These are phyloP conservation scores for Aix galericulata DNA, from an alignment of 2,113 vertebrate genomes.

Conservation along the genomic window DNA sequence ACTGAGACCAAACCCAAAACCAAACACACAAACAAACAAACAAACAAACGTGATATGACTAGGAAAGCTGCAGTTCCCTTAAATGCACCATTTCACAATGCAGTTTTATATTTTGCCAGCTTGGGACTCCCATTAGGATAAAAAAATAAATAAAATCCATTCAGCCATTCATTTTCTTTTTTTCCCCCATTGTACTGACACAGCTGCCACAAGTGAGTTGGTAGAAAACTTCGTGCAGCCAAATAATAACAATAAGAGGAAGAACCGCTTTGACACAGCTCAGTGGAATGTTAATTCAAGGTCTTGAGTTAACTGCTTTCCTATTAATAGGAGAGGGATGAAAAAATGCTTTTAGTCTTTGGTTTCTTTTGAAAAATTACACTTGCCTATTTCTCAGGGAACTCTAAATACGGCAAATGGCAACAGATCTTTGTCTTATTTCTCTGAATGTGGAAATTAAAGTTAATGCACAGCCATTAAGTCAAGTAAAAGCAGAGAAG, in stretches of 20 bases:
- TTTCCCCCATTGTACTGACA: neutral
- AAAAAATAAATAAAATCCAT: neutral
- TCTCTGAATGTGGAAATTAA: neutral
- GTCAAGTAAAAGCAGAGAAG: neutral
- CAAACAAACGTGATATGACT: neutral
- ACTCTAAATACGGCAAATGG: neutral
- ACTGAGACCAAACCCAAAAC: neutral
- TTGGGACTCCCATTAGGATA: neutral
- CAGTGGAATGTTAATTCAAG: neutral
- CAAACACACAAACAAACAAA: neutral
- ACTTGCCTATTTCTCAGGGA: neutral
- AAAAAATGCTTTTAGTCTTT: neutral
- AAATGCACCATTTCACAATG: neutral
- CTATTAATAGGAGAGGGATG: neutral
- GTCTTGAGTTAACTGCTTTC: neutral
- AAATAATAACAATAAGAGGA: neutral
- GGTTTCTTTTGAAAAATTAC: neutral
- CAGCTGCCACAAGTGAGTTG: neutral
- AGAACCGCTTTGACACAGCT: neutral
- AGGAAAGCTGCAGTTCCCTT: neutral
- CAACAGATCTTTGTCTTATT: neutral
- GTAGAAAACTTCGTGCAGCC: neutral
- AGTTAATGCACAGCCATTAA: neutral
- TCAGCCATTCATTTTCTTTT: neutral
- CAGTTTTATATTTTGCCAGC: neutral